A percentile compares a stretch with the other conserved stretches of the same genome.
phyloP scores from a whole-genome alignment of 2,888 invertebrate species.

The Iphiclides podalirius region DNA sequence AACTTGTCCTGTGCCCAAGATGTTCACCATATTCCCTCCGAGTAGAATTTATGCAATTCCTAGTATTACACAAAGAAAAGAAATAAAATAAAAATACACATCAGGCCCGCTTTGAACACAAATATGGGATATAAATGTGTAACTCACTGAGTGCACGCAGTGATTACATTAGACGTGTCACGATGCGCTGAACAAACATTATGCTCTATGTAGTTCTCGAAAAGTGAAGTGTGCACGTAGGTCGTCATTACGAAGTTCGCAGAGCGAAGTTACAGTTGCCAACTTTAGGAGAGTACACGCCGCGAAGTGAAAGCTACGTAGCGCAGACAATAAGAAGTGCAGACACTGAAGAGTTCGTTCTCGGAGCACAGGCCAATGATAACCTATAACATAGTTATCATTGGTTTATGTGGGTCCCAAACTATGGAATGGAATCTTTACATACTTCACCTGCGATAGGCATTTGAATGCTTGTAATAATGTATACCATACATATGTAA shows the following conservation, averaged over 20 bases:
- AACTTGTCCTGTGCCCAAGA: constrained; percentile 2
- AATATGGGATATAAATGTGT: constrained; percentile 72
- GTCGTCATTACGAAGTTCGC: constrained; percentile 74
- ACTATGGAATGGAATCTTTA: constrained; percentile 65
- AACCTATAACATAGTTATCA: constrained; percentile 81
- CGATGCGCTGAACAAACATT: constrained; percentile 68
- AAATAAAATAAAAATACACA: constrained; percentile 17
- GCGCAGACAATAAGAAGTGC: constrained; percentile 80
- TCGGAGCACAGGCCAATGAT: constrained; percentile 81
- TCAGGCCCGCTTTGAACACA: constrained; percentile 53
- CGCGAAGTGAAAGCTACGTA: constrained; percentile 78
- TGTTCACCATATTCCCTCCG: neutral
- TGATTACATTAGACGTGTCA: constrained; percentile 73
- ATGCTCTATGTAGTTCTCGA: constrained; percentile 71
- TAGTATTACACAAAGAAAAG: constrained; percentile 2
- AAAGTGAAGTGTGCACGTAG: constrained; percentile 73
- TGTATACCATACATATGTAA: neutral
- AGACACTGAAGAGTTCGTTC: constrained; percentile 77
- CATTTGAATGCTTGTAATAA: neutral
- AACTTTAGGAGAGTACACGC: constrained; percentile 72
- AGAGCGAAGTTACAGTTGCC: constrained; percentile 73
- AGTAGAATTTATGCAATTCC: neutral
- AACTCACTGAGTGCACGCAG: constrained; percentile 80
- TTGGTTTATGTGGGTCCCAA: constrained; percentile 72
- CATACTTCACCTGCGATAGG: constrained; percentile 4